Conservation (phyloP, 2,888 invertebrate genomes). For the Trachelus stipa region DNA sequence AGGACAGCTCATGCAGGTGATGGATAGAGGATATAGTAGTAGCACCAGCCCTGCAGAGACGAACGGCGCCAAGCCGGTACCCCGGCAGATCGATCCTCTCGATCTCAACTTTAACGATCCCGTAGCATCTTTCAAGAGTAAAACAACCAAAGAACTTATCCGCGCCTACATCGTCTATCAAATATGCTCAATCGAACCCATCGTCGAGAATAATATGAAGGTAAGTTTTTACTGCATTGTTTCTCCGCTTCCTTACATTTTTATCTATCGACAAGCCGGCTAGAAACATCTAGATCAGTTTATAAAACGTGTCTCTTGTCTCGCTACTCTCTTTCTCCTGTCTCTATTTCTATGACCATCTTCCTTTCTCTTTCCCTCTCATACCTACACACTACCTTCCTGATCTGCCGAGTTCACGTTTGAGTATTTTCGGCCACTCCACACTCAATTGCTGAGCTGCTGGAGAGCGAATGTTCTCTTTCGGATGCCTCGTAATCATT, state of each 20-base stretch:
- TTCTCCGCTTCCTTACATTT: not conserved
- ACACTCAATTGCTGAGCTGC: not conserved
- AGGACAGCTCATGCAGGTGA: conserved; percentile 49
- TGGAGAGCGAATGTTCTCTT: not conserved
- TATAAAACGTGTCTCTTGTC: not conserved
- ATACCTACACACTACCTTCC: not conserved
- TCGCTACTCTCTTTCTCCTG: too few relatives aligned
- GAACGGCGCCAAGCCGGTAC: conserved; percentile 37
- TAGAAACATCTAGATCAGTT: not conserved
- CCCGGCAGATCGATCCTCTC: conserved; percentile 74
- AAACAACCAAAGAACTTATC: conserved; percentile 91
- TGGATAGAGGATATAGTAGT: conserved; percentile 43
- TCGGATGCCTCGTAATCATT: not conserved
- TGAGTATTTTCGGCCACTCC: not conserved
- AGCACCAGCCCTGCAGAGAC: conserved; percentile 21
- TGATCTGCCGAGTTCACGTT: not conserved
- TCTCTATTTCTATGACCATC: not conserved
- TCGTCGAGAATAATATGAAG: conserved; percentile 94
- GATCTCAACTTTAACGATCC: conserved; percentile 91
- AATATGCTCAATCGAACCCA: conserved; percentile 85
- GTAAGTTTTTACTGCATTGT: conserved; percentile 70
- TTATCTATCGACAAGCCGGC: not conserved
- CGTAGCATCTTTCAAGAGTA: conserved; percentile 93
- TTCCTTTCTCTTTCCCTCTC: not conserved
- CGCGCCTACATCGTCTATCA: conserved; percentile 93